Evolutionary conservation across 2,888 invertebrate genomes (phyloP), one percentile per base, ranked within the genome.

Genomic region (Drosophila mimetica): DNA sequence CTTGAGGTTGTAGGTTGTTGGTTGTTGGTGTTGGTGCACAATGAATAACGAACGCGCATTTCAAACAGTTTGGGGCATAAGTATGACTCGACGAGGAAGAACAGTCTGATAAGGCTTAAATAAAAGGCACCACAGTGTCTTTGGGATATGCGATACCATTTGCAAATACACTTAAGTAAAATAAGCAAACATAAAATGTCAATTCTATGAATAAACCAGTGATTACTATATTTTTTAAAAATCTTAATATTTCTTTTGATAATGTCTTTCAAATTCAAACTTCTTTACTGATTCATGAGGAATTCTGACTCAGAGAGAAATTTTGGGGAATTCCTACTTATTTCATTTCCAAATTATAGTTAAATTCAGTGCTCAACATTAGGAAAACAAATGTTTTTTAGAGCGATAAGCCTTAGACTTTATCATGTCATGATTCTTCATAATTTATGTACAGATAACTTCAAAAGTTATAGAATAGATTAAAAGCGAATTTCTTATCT

Each of bases 11-110:
- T 42, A 7, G 25, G 25, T 25, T 25, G 20, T 20, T 20, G 25
- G 0, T 22, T 6, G 5, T 2, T 25, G 5, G 63, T 61, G 42
- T 36, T 44, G 63, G 28, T 60, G 36, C 28, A 63, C 46, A 60
- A 36, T 60, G 25, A 63, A 60, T 63, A 60, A 60, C 63, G 44
- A 42, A 63, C 42, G 42, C 39, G 59, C 20, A 42, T 44, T 36
- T 34, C 34, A 14, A 61, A 60, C 60, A 44, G 64, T 63, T 60
- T 63, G 18, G 28, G 44, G 13, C 28, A 44, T 20, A 63, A 44
- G 63, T 63, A 46, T 60, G 57, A 8, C n/a, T 9, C 16, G 32
- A 9, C 25, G 25, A 28, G 44, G 14, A 28, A 28, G 55, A 54
- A 16, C 13, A 20, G 28, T 63, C 9, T 60, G 34, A 44, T 36